Evolutionary conservation across 2,113 vertebrate species (phyloP).

Genomic region (Lipophrys pholis): DNA sequence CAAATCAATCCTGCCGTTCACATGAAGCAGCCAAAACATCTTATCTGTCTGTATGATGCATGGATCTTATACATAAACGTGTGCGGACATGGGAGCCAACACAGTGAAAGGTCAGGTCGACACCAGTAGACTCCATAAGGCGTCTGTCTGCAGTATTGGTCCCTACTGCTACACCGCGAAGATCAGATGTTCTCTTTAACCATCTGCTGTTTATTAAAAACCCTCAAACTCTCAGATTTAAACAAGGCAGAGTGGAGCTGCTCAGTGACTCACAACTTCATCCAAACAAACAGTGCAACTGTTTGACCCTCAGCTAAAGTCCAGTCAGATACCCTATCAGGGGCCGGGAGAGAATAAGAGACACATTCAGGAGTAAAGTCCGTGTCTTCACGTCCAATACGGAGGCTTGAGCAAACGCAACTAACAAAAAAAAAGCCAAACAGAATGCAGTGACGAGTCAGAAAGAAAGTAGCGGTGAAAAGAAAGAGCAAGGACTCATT

Average conservation of each 20-base stretch:
- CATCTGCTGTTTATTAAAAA: not conserved
- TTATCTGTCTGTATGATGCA: no score
- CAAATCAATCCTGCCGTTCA: no score
- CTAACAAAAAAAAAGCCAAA: constrained; percentile 45
- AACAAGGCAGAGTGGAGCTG: not conserved
- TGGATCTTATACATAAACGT: no score
- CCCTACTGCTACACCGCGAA: no score
- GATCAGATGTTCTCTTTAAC: not conserved
- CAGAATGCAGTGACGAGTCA: not conserved
- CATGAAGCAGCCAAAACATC: no score
- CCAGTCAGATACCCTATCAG: constrained; percentile 69
- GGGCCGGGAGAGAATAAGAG: not conserved
- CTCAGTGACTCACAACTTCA: not conserved
- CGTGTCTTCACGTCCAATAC: constrained; percentile 30
- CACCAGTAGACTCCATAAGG: no score
- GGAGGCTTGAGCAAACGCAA: constrained; percentile 24
- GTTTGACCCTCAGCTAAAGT: constrained; percentile 68
- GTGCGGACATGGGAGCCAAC: no score
- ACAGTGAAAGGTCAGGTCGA: no score
- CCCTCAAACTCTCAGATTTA: constrained; percentile 3
- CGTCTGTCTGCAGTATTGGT: no score
- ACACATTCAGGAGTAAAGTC: constrained; percentile 62
- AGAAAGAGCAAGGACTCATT: not conserved
- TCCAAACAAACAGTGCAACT: constrained; percentile 44
- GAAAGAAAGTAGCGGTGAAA: not conserved